These are phyloP conservation scores for Piscicola geometra DNA, from an alignment of 2,888 invertebrate genomes.

Conservation along the genomic window DNA sequence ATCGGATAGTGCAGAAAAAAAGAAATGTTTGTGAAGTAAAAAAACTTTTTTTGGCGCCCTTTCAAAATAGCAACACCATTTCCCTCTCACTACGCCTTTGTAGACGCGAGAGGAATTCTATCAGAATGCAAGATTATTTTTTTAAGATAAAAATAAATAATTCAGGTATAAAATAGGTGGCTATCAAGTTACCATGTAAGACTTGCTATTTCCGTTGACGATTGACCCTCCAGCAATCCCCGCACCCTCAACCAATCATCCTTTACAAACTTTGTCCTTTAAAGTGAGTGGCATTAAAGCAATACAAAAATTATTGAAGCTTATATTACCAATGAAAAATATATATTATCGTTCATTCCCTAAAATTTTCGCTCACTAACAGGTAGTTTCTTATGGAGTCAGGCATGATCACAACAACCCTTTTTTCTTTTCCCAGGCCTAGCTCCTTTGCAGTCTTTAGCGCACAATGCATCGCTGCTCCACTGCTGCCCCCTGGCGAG, in stretches of 20 bases:
- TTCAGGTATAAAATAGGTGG: background rate
- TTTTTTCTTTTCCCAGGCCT: constrained; percentile 71
- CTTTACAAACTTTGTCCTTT: constrained; percentile 78
- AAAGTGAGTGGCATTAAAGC: no score
- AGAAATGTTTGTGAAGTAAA: no score
- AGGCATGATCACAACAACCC: constrained; percentile 83
- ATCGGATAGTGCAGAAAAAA: no score
- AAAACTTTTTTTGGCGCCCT: no score
- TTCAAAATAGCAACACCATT: no score
- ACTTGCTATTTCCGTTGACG: background rate
- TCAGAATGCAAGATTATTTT: no score
- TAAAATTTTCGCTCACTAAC: constrained; percentile 55
- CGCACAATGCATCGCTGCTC: constrained; percentile 74
- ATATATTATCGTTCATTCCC: background rate
- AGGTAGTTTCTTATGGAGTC: constrained; percentile 96
- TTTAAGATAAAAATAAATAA: background rate
- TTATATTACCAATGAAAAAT: background rate
- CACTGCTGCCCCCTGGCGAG: constrained; percentile 76
- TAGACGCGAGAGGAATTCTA: no score
- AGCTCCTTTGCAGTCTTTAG: constrained; percentile 61
- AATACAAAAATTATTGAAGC: no score
- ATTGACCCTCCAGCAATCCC: constrained; percentile 57
- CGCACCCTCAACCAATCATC: constrained; percentile 92
- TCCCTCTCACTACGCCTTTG: no score
- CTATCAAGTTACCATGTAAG: background rate